These are phyloP conservation scores for Ammodytes marinus DNA, from an alignment of 2,113 vertebrate genomes.

Conservation along the genomic window DNA sequence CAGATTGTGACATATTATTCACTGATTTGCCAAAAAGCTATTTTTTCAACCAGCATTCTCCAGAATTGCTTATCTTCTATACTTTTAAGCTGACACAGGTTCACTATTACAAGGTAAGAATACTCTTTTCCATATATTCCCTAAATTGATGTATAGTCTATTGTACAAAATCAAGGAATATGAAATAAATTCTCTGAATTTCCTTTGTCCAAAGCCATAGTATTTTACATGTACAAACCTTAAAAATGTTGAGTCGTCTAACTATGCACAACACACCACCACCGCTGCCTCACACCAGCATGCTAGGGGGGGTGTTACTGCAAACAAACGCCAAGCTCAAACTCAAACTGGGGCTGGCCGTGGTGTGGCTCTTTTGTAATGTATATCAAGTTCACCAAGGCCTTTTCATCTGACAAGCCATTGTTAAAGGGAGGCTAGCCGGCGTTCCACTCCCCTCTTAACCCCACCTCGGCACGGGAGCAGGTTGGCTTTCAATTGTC, in stretches of 20 bases:
- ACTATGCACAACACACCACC: not conserved
- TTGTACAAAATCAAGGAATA: not conserved
- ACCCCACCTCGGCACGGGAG: slow-evolving; percentile 79
- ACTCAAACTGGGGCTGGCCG: slow-evolving; percentile 66
- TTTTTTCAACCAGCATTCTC: too few relatives aligned
- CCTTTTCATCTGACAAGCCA: slow-evolving; percentile 87
- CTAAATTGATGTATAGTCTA: not conserved
- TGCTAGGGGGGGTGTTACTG: slow-evolving; percentile 40
- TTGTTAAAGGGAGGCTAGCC: slow-evolving; percentile 75
- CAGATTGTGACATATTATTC: too few relatives aligned
- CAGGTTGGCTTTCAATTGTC: slow-evolving; percentile 89
- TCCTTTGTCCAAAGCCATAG: not conserved
- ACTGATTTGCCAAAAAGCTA: too few relatives aligned
- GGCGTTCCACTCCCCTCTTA: slow-evolving; percentile 66
- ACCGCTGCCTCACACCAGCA: slow-evolving; percentile 32
- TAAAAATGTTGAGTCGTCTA: too few relatives aligned
- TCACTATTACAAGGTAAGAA: too few relatives aligned
- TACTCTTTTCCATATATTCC: too few relatives aligned
- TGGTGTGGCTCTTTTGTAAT: slow-evolving; percentile 87
- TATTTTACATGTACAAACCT: not conserved
- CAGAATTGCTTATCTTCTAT: too few relatives aligned
- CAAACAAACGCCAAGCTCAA: slow-evolving; percentile 78
- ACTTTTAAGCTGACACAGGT: too few relatives aligned
- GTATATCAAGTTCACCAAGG: slow-evolving; percentile 85
- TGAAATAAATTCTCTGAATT: too few relatives aligned